phyloP scores from a whole-genome alignment of 2,888 invertebrate genomes.

The Macaria liturata region DNA sequence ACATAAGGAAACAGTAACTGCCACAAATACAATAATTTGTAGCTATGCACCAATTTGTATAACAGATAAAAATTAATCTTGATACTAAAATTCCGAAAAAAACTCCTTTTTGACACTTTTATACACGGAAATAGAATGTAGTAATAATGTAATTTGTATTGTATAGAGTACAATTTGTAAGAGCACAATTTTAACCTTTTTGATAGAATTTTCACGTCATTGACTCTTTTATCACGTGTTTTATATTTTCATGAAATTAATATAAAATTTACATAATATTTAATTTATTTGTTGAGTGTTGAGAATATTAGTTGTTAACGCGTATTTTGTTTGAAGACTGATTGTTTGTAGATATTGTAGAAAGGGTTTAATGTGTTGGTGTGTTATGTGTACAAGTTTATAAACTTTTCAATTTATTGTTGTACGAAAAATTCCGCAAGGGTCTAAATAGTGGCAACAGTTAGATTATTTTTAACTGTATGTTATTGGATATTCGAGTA shows the following conservation, averaged over 20 bases:
- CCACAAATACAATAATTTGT: conserved; percentile 14
- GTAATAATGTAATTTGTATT: too few relatives aligned
- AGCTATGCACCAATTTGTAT: conserved; percentile 9
- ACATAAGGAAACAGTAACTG: conserved; percentile 20
- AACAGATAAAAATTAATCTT: too few relatives aligned
- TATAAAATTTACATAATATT: conserved; percentile 45
- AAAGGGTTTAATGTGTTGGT: conserved; percentile 11
- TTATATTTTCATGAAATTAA: conserved; percentile 28
- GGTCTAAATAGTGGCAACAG: too few relatives aligned
- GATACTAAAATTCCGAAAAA: too few relatives aligned
- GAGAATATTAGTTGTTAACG: conserved; percentile 50
- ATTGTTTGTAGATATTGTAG: conserved; percentile 57
- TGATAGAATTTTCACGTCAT: conserved; percentile 28
- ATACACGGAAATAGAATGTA: too few relatives aligned
- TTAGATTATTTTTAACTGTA: too few relatives aligned
- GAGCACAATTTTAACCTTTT: conserved; percentile 48
- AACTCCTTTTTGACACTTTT: too few relatives aligned
- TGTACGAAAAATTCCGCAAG: not conserved
- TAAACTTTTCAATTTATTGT: conserved; percentile 1
- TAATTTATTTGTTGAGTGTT: conserved; percentile 62
- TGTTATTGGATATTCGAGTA: too few relatives aligned
- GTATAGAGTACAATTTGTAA: conserved; percentile 52
- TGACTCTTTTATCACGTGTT: conserved; percentile 32
- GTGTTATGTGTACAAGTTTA: conserved; percentile 12
- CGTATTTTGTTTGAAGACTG: conserved; percentile 80